Evolutionary conservation across 2,113 vertebrate species (phyloP), one percentile per base, ranked within the genome.

Genomic region (Trichechus manatus): DNA sequence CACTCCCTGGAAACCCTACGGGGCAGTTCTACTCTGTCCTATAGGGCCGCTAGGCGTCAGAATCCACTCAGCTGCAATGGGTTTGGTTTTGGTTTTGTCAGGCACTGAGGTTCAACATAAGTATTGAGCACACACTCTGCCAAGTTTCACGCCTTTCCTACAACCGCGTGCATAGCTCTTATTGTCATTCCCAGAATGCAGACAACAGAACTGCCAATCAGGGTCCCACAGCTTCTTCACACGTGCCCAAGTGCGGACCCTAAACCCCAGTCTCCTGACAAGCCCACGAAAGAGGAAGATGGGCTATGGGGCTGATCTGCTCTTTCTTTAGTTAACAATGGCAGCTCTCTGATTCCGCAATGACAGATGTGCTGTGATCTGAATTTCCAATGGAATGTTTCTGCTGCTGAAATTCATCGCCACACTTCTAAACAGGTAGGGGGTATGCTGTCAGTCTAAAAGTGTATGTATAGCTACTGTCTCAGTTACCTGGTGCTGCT

Each of bases 381-480:
- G 23, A 42, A 19, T 47, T 63, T 94, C 29, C n/a, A 50, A 19
- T 5, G n/a, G 70, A 89, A 66, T 27, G 59, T 20, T 92, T 70
- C 87, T 93, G 77, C n/a, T 64, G 63, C 63, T 66, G 70, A 93
- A 36, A 95, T 72, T 75, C 64, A 50, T 82, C 56, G 64, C 29
- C 42, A 9, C 47, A 61, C 86, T 78, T 80, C 79, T 47, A 63
- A 85, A 14, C 44, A 31, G 39, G 78, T 44, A 19, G 63, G 88
- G 14, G 79, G 47, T n/a, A 50, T 61, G 66, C 47, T 42, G 93
- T 79, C 50, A 27, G 27, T 87, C 95, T 80, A 79, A 80, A 89
- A 72, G 27, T 23, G 27, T 68, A 33, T n/a, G 27, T 25, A 47
- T 10, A 47, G 47, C 47, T 47, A 47, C 47, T 47, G 53, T 56